These are phyloP conservation scores for Antheraea yamamai DNA, from an alignment of 2,888 invertebrate genomes.

Conservation along the genomic window DNA sequence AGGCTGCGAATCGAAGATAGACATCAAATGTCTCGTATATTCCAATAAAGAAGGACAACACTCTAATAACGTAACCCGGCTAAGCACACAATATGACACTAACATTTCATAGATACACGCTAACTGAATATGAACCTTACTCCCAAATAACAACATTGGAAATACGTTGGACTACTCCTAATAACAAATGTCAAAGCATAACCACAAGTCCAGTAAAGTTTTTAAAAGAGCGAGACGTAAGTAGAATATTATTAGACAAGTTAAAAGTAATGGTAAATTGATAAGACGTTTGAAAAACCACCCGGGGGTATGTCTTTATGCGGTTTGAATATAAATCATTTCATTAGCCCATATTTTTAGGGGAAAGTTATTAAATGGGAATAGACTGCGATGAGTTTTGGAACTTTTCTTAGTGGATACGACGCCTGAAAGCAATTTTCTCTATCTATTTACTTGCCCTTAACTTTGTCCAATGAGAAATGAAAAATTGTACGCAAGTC, in stretches of 20 bases:
- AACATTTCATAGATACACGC: constrained; percentile 42
- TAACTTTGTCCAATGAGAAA: background rate
- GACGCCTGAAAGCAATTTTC: background rate
- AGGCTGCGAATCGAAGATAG: constrained; percentile 24
- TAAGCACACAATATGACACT: constrained; percentile 73
- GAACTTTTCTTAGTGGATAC: constrained; percentile 3
- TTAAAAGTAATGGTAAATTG: constrained; percentile 60
- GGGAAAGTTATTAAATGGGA: constrained; percentile 1
- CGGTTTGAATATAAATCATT: constrained; percentile 55
- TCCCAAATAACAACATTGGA: constrained; percentile 29
- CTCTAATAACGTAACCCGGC: constrained; percentile 71
- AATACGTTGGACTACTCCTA: constrained; percentile 27
- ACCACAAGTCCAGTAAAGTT: constrained; percentile 67
- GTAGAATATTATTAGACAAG: constrained; percentile 55
- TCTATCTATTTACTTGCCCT: background rate
- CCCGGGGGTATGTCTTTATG: constrained; percentile 32
- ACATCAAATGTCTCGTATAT: constrained; percentile 59
- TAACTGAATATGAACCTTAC: constrained; percentile 44
- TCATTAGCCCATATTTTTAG: constrained; percentile 27
- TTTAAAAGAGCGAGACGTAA: constrained; percentile 59
- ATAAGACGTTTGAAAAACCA: constrained; percentile 38
- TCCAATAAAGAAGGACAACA: constrained; percentile 75
- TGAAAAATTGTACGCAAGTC: background rate
- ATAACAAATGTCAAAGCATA: constrained; percentile 65
- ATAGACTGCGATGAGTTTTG: background rate